Percentiles rank a stretch among this genome's conserved stretches.
These are phyloP conservation scores for Brenthis daphne DNA, from an alignment of 2,888 invertebrate species.

Conservation along the genomic window DNA sequence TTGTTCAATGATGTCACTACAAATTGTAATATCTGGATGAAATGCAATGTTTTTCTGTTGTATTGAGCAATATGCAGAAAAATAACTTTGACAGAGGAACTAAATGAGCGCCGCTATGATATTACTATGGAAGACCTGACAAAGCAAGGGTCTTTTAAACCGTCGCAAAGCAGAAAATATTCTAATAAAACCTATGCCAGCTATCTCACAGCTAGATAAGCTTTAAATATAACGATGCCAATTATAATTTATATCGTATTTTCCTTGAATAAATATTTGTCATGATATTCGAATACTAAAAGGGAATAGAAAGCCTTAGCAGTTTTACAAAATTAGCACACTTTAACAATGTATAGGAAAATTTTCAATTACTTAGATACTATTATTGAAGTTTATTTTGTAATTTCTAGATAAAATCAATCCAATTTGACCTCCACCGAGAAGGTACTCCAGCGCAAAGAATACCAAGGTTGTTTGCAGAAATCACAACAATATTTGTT, in stretches of 20 bases:
- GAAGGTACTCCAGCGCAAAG: constrained; percentile 8
- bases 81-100: constrained; percentile 19
- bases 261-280: background rate
- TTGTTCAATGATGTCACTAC: background rate
- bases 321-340: background rate
- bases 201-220: background rate
- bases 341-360: background rate
- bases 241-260: background rate
- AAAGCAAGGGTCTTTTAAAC: constrained; percentile 10
- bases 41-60: constrained; percentile 12
- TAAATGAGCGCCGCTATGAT: constrained; percentile 9
- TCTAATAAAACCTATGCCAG: constrained; percentile 13
- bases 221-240: constrained; percentile 5
- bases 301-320: too few relatives aligned
- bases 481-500: constrained; percentile 29
- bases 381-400: constrained; percentile 10
- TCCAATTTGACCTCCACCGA: constrained; percentile 11
- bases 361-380: background rate
- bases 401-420: constrained; percentile 16
- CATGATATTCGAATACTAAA: background rate
- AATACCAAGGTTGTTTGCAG: constrained; percentile 22
- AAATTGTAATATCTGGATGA: constrained; percentile 4
- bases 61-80: constrained; percentile 21
- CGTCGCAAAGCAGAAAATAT: constrained; percentile 4
- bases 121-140: constrained; percentile 1